Percentiles rank a stretch among this genome's conserved stretches.
These are phyloP conservation scores for Rhabdornis inornatus DNA, from an alignment of 2,113 vertebrate genomes.

Conservation along the genomic window DNA sequence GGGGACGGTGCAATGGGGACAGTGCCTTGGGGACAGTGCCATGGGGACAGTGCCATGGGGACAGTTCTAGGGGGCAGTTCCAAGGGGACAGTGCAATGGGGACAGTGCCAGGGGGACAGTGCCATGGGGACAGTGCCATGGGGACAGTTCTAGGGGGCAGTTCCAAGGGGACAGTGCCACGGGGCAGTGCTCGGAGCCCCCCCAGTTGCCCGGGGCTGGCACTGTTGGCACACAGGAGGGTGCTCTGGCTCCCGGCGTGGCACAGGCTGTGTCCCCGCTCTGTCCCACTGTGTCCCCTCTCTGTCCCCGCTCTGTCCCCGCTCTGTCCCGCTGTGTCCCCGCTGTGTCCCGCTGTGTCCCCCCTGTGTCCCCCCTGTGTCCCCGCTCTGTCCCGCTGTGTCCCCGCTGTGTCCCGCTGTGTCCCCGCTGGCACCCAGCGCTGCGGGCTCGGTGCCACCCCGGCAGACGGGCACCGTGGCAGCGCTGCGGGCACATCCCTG, in stretches of 20 bases:
- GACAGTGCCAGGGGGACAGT: neutral
- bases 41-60: too few relatives aligned
- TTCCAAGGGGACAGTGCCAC: neutral
- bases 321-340: too few relatives aligned
- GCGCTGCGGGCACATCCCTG: neutral
- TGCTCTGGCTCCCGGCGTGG: neutral
- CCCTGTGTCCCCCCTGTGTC: too few relatives aligned
- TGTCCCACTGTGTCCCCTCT: too few relatives aligned
- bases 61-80: neutral
- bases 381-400: too few relatives aligned
- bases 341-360: too few relatives aligned
- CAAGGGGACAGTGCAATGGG: neutral
- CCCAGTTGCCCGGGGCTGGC: neutral
- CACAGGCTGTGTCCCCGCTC: neutral
- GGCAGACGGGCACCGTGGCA: conserved; percentile 9
- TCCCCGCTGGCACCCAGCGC: too few relatives aligned
- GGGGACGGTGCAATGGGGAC: too few relatives aligned
- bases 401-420: too few relatives aligned
- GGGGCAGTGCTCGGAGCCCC: neutral
- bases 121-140: neutral
- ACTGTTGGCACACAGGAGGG: conserved; percentile 2
- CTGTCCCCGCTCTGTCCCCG: too few relatives aligned
- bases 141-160: neutral
- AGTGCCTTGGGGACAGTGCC: neutral
- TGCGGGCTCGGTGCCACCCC: neutral